A percentile compares a stretch with the other conserved stretches of the same genome.
These are phyloP conservation scores for Oreocharis arfaki DNA, from an alignment of 2,113 vertebrate genomes.

Conservation along the genomic window DNA sequence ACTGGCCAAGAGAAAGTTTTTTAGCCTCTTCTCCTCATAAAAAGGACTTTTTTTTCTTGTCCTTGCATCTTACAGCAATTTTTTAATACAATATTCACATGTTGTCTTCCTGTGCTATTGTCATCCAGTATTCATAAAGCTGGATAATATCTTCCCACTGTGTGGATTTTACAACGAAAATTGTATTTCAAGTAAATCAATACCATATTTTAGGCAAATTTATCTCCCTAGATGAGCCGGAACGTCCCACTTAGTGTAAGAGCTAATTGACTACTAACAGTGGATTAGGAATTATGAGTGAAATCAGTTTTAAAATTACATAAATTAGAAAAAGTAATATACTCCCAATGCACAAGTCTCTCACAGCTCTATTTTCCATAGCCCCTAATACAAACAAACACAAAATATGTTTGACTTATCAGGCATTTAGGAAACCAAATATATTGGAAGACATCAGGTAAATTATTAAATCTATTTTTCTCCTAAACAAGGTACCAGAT, in stretches of 20 bases:
- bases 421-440: neutral
- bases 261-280: neutral
- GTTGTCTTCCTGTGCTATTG: neutral
- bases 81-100: neutral
- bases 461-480: neutral
- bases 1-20: neutral
- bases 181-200: slow-evolving; percentile 16
- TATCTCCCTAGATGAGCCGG: neutral
- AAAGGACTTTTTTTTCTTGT: neutral
- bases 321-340: neutral
- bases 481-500: neutral
- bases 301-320: slow-evolving; percentile 18
- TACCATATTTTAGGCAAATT: neutral
- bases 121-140: neutral
- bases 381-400: neutral
- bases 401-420: neutral
- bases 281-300: neutral
- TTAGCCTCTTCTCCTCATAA: neutral
- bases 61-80: neutral
- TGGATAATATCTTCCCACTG: neutral
- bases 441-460: neutral
- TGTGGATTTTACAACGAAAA: neutral
- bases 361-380: neutral
- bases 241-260: neutral
- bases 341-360: neutral